These are phyloP conservation scores for Euschistus heros DNA, from an alignment of 1,140 invertebrate genomes.

Conservation along the genomic window DNA sequence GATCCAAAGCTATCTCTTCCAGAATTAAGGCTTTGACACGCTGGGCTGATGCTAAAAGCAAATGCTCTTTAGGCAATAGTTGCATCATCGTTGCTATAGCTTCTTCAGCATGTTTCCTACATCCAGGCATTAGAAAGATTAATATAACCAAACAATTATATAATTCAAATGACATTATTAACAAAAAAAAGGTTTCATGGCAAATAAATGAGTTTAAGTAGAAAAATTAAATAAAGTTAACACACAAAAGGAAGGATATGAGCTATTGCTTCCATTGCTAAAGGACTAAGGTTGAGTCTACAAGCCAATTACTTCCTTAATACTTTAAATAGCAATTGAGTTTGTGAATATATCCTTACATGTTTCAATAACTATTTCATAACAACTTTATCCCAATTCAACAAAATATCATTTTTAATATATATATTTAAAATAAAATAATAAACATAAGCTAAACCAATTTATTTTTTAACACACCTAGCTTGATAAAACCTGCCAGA, in stretches of 20 bases:
- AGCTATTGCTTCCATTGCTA: too few relatives aligned
- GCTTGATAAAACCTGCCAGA: constrained; percentile 72
- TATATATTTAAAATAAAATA: background rate
- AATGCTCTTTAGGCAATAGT: constrained; percentile 65
- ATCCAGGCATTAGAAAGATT: too few relatives aligned
- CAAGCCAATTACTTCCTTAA: too few relatives aligned
- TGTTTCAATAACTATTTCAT: background rate
- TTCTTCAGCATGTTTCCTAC: constrained; percentile 61
- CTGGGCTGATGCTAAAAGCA: constrained; percentile 77
- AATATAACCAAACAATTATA: background rate
- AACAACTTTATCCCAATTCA: too few relatives aligned
- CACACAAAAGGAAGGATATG: too few relatives aligned
- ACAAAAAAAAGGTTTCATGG: too few relatives aligned
- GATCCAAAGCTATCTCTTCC: constrained; percentile 85
- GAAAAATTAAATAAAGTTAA: too few relatives aligned
- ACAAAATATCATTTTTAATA: background rate
- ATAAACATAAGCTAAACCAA: too few relatives aligned
- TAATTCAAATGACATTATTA: background rate
- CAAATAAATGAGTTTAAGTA: too few relatives aligned
- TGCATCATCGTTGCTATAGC: constrained; percentile 72
- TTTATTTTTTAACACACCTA: constrained; percentile 36
- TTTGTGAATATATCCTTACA: too few relatives aligned
- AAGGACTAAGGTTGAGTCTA: too few relatives aligned
- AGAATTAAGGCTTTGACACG: constrained; percentile 83
- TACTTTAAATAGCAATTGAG: too few relatives aligned